phyloP scores from a whole-genome alignment of 2,888 invertebrate genomes.

The Leucozona laternaria region DNA sequence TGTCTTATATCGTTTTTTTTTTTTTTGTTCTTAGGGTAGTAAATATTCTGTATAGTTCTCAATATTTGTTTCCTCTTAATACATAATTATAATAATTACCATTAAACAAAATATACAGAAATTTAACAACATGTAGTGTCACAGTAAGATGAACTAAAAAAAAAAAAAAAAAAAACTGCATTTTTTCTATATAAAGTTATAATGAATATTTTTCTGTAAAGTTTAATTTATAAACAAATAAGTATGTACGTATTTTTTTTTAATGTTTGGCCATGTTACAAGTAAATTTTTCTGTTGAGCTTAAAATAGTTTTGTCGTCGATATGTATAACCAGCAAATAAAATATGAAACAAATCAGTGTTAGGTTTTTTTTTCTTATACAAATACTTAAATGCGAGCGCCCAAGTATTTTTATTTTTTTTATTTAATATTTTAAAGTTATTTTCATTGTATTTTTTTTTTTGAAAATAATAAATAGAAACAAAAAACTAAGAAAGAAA shows the following conservation, averaged over 20 bases:
- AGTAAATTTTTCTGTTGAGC: slow-evolving; percentile 50
- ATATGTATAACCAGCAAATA: slow-evolving; percentile 17
- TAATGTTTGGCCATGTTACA: slow-evolving; percentile 67
- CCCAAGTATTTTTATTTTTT: slow-evolving; percentile 71
- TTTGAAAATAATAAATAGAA: slow-evolving; percentile 40
- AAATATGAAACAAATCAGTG: slow-evolving; percentile 28
- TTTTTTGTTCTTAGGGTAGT: slow-evolving; percentile 57
- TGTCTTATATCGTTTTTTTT: slow-evolving; percentile 14
- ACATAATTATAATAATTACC: slow-evolving; percentile 37
- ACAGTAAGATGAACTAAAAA: slow-evolving; percentile 30
- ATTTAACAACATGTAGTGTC: slow-evolving; percentile 42
- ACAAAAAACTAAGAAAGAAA: slow-evolving; percentile 36
- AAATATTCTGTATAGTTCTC: slow-evolving; percentile 70
- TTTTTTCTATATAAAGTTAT: slow-evolving; percentile 33
- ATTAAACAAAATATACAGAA: slow-evolving; percentile 30
- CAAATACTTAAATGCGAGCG: slow-evolving; percentile 66
- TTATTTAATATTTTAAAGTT: slow-evolving; percentile 56
- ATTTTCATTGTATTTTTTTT: slow-evolving; percentile 66
- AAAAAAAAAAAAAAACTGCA: slow-evolving; percentile 44
- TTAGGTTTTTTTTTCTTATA: slow-evolving; percentile 54
- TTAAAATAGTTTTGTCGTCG: slow-evolving; percentile 39
- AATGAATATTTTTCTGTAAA: slow-evolving; percentile 24
- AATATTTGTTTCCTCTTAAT: slow-evolving; percentile 51
- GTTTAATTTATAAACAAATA: slow-evolving; percentile 30
- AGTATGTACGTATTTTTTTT: slow-evolving; percentile 46